These are phyloP conservation scores for Scalopus aquaticus DNA, from an alignment of 2,113 vertebrate species.

Conservation along the genomic window DNA sequence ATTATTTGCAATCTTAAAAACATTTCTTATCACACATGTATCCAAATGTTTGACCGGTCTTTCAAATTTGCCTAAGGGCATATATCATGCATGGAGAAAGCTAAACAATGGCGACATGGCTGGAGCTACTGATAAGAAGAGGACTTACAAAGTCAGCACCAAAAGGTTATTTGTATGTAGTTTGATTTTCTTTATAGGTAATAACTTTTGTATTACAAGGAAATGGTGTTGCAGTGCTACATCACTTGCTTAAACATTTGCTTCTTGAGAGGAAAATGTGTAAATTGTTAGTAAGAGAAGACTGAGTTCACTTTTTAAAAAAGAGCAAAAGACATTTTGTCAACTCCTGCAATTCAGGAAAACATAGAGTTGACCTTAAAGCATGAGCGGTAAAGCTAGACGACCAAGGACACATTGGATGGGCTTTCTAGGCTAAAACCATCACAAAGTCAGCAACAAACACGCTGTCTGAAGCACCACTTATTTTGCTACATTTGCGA, in stretches of 20 bases:
- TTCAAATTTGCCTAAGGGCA: background rate
- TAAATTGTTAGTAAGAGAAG: background rate
- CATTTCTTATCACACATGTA: background rate
- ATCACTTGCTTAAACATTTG: background rate
- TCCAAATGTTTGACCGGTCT: background rate
- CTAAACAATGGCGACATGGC: background rate
- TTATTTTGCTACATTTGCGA: background rate
- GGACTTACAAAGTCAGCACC: background rate
- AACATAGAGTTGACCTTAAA: background rate
- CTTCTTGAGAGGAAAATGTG: background rate
- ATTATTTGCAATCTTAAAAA: background rate
- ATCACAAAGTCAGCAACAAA: background rate
- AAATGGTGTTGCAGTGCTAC: background rate
- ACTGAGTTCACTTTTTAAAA: background rate
- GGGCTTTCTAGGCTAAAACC: background rate
- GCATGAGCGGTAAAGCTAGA: background rate
- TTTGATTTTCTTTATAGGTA: background rate
- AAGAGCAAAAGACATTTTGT: background rate
- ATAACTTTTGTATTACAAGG: background rate
- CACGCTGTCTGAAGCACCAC: rapidly evolving
- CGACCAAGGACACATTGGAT: rapidly evolving
- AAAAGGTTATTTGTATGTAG: background rate
- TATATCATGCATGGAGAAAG: background rate
- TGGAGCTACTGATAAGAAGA: background rate
- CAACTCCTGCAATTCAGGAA: background rate